Base-by-base conservation (phyloP, 1,140 invertebrate genomes). In the Trichoplusia ni region DNA sequence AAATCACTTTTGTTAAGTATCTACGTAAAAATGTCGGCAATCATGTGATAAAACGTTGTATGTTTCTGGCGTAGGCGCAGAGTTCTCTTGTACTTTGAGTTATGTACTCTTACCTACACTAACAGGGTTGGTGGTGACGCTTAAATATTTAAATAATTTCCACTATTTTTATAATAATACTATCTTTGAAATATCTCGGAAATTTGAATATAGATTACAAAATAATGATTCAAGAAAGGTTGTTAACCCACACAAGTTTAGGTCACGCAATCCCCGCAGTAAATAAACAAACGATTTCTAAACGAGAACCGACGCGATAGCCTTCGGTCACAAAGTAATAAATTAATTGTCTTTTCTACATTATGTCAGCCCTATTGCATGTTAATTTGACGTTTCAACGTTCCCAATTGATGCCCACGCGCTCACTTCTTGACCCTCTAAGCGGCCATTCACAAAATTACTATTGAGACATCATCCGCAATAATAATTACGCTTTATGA, bases 371-470 rank as follows among this genome's bases (percentile, higher is more conserved):
- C 73, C 73, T 79, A 64, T 25, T 16, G 18, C 40, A 23, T 54
- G 74, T 86, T 84, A 88, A 88, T 86, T 84, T 77, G 71, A 80
- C 73, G 77, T 79, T 79, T 83, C 78, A 82, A 75, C 77, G 79
- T 62, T 75, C 75, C 71, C 79, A 86, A 86, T 88, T 88, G 81
- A 67, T 68, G 75, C 83, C 83, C 81, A 88, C 81, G 79, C 84
- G 67, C 69, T 47, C 51, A 59, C 49, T 49, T 54, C 64, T 79
- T 80, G 83, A 78, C 85, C 78, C 80, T 81, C 67, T 61, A 19
- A 53, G 46, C 56, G 68, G 62, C 74, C 71, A 79, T 77, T 80
- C 74, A 81, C 76, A 63, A 82, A 84, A 77, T 79, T 86, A 81
- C 73, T 79, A 83, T 83, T 81, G 75, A 83, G 76, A 76, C 74